Evolutionary conservation across 2,888 invertebrate genomes (phyloP).

Genomic region (Eretmocerus hayati): DNA sequence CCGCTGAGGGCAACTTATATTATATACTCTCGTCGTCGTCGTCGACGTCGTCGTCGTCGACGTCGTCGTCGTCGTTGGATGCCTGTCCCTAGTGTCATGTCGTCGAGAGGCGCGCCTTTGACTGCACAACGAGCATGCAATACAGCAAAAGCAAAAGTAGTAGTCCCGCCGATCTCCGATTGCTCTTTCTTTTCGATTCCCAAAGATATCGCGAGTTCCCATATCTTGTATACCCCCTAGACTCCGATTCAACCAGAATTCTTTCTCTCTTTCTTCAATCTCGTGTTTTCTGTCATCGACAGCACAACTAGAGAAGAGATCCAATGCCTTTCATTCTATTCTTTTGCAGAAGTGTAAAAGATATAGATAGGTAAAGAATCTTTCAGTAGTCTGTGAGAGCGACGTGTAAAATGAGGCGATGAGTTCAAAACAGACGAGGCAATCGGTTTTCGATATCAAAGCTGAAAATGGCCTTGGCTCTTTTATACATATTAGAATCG

Average conservation of each 20-base stretch:
- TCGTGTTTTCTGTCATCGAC: slow-evolving; percentile 11
- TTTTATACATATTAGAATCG: no score
- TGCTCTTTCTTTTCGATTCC: background rate
- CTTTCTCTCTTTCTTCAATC: background rate
- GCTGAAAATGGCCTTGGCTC: background rate
- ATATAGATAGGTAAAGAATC: no score
- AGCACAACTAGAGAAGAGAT: no score
- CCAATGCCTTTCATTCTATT: background rate
- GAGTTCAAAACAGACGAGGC: slow-evolving; percentile 2
- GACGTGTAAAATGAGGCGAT: slow-evolving; percentile 9
- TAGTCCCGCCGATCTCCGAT: slow-evolving; percentile 1
- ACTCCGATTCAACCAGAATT: no score
- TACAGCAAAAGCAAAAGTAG: background rate
- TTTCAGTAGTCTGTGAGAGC: no score
- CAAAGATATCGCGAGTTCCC: no score
- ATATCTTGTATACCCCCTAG: no score
- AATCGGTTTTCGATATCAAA: slow-evolving; percentile 22
- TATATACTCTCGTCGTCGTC: no score
- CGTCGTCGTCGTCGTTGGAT: no score
- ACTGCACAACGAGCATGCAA: background rate
- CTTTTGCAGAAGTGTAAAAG: background rate
- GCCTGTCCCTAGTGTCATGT: no score
- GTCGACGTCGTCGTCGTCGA: background rate
- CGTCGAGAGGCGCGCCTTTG: slow-evolving; percentile 1
- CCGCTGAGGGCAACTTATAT: no score